Percentiles rank a stretch among this genome's conserved stretches.
These are phyloP conservation scores for Helicoverpa armigera DNA, from an alignment of 1,140 invertebrate species.

Conservation along the genomic window DNA sequence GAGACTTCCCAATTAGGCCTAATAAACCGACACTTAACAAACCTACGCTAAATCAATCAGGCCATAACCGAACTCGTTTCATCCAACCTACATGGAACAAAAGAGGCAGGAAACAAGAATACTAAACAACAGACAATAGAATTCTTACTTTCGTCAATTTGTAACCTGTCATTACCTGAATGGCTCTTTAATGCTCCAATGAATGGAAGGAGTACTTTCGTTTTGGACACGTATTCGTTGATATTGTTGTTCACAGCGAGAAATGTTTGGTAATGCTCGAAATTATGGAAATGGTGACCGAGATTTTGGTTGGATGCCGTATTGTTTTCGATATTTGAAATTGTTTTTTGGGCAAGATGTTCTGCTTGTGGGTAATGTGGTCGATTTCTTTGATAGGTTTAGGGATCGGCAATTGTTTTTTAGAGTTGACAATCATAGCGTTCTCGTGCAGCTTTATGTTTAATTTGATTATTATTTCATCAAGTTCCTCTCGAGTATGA, in stretches of 20 bases:
- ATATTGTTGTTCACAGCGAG: constrained; percentile 16
- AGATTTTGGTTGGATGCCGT: background rate
- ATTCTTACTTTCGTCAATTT: constrained; percentile 78
- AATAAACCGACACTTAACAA: constrained; percentile 14
- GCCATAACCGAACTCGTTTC: constrained; percentile 10
- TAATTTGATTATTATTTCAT: no score
- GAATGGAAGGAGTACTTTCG: constrained; percentile 68
- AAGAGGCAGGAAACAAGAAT: constrained; percentile 51
- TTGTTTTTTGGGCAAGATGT: background rate
- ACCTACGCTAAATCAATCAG: constrained; percentile 36
- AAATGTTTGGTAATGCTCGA: constrained; percentile 8
- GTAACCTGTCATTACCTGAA: constrained; percentile 77
- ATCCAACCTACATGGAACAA: constrained; percentile 46
- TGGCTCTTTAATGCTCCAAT: constrained; percentile 65
- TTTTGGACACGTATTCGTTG: constrained; percentile 57
- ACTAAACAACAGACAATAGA: constrained; percentile 64
- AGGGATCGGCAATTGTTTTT: no score
- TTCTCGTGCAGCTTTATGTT: no score
- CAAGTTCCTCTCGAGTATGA: no score
- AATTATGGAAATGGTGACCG: background rate
- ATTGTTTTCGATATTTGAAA: background rate
- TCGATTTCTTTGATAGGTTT: background rate
- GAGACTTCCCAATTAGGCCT: constrained; percentile 5
- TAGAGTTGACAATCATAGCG: no score
- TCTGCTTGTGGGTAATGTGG: background rate